Base-by-base conservation (phyloP, 2,113 vertebrate species). In the Lasiurus cinereus region DNA sequence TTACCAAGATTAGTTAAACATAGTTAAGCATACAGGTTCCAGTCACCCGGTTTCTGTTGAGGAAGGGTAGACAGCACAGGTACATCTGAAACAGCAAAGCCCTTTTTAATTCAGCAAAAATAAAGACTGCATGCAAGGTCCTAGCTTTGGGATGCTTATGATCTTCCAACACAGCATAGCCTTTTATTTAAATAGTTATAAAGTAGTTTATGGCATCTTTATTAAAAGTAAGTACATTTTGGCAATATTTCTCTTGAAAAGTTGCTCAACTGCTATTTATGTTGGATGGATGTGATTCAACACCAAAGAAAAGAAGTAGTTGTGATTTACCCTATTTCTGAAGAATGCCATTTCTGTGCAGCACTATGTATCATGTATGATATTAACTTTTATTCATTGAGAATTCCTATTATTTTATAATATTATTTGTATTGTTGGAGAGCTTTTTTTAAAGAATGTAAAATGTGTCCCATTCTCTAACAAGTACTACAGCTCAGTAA, bases 211-310 rank as follows among this genome's bases (percentile, higher is more conserved):
- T 87, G 92, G 83, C 50, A 95, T 82, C 33, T 62, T 94, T 94
- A 91, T 96, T 96, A 85, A 94, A 96, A 91, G 36, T 83, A 97
- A 97, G 96, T 91, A 95, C 48, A 93, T 96, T 97, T 96, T 85
- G 52, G 46, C 50, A 96, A 69, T 43, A 77, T 94, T 93, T 97
- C 88, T 89, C 92, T 96, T 59, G 33, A 94, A 74, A 94, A 89
- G n/a, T 67, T 66, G 19, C 4, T 31, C 29, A 73, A 73, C 14
- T 87, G 48, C 8, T 77, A 70, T 80, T 93, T 90, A 52, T 77
- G 85, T 91, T 76, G 3, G 56, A 66, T 62, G 31, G 7, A 76
- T 76, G 27, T 73, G 66, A 85, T 56, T 83, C 64, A 36, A 69
- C 18, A 92, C 9, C 36, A 96, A 91, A 94, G 74, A 86, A 84